phyloP scores from a whole-genome alignment of 2,888 invertebrate species.

The Synergus umbraculus region DNA sequence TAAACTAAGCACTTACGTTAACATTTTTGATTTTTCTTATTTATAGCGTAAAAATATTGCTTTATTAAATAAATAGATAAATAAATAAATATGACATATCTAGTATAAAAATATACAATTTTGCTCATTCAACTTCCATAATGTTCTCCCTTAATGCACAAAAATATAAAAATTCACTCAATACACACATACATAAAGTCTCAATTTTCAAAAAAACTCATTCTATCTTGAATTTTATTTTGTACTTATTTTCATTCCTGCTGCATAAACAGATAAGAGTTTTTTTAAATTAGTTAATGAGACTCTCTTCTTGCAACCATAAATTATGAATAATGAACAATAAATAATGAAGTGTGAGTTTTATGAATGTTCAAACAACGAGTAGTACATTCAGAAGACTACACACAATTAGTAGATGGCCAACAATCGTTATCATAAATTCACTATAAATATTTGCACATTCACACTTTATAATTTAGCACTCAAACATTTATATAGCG shows the following conservation, averaged over 20 bases:
- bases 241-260: background rate
- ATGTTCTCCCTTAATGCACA: background rate
- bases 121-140: background rate
- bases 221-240: background rate
- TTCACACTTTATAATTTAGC: background rate
- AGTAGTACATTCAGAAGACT: background rate
- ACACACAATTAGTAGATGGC: background rate
- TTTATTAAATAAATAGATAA: background rate
- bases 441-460: background rate
- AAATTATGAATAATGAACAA: background rate
- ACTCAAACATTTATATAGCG: background rate
- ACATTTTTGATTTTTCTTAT: background rate
- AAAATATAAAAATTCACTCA: background rate
- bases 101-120: background rate
- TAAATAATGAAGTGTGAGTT: background rate
- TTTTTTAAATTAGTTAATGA: background rate
- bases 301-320: background rate
- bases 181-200: background rate
- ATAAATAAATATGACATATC: background rate
- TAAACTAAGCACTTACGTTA: background rate
- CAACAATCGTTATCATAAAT: background rate
- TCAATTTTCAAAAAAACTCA: background rate
- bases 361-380: background rate
- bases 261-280: background rate
- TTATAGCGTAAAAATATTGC: background rate